phyloP scores from a whole-genome alignment of 2,113 vertebrate genomes.

The Melanerpes formicivorus region DNA sequence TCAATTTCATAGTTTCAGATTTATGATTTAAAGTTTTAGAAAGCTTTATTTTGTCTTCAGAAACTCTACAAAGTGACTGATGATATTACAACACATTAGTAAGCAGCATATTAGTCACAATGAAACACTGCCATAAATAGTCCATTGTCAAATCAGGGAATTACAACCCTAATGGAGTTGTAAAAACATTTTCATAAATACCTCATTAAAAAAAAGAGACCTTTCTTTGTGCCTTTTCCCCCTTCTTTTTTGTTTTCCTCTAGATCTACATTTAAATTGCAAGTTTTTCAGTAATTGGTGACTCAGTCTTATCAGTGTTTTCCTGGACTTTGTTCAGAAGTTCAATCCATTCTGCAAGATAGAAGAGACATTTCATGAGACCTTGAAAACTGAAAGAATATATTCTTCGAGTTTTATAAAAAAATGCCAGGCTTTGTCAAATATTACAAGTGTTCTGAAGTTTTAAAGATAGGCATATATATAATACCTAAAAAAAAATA shows the following conservation, averaged over 20 bases:
- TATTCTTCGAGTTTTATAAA: background rate
- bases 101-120: slow-evolving; percentile 21
- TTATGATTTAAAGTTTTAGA: background rate
- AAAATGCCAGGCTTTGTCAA: background rate
- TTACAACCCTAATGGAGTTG: background rate
- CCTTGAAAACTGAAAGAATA: background rate
- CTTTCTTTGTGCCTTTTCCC: background rate
- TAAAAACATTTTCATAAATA: background rate
- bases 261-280: background rate
- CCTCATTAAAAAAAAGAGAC: background rate
- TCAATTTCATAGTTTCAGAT: background rate
- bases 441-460: background rate
- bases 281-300: background rate
- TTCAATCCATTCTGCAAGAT: background rate
- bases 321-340: background rate
- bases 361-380: background rate
- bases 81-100: background rate
- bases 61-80: background rate
- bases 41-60: background rate
- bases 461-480: background rate
- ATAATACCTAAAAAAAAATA: background rate
- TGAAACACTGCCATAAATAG: background rate
- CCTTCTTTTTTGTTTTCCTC: no score
- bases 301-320: background rate
- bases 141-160: background rate